phyloP scores from a whole-genome alignment of 2,888 invertebrate species.

The Himalopsyche japonica region DNA sequence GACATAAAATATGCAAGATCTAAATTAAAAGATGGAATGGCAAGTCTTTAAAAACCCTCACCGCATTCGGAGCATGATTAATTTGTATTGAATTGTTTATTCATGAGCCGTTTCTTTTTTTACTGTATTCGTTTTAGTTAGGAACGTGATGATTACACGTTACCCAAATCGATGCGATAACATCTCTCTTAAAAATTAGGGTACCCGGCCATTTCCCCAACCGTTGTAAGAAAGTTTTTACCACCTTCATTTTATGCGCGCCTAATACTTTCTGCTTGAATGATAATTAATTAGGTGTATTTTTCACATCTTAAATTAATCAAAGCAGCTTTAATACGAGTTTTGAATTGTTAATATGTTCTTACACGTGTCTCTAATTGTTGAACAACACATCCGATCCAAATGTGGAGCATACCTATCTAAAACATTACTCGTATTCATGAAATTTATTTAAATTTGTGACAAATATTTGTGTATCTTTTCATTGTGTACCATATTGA shows the following conservation, averaged over 20 bases:
- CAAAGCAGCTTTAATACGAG: not conserved
- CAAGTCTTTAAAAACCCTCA: not conserved
- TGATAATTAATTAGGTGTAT: not conserved
- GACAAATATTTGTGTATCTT: no score
- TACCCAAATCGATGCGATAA: not conserved
- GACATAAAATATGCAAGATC: not conserved
- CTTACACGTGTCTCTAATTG: no score
- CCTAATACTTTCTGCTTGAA: not conserved
- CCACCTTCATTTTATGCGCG: not conserved
- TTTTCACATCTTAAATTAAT: not conserved
- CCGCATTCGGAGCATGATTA: slow-evolving; percentile 3
- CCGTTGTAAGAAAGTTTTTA: not conserved
- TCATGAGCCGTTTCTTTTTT: slow-evolving; percentile 5
- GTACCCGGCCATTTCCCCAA: not conserved
- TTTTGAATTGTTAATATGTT: no score
- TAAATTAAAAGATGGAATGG: not conserved
- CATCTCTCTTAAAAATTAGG: not conserved
- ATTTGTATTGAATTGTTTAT: slow-evolving; percentile 23
- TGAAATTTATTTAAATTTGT: no score
- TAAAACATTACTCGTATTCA: no score
- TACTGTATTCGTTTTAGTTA: not conserved
- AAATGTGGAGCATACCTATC: no score
- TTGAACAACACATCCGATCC: no score
- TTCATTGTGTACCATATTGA: no score
- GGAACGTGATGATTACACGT: not conserved